These are phyloP conservation scores for Monodelphis domestica DNA, from an alignment of 2,797 vertebrate genomes.

Conservation along the genomic window DNA sequence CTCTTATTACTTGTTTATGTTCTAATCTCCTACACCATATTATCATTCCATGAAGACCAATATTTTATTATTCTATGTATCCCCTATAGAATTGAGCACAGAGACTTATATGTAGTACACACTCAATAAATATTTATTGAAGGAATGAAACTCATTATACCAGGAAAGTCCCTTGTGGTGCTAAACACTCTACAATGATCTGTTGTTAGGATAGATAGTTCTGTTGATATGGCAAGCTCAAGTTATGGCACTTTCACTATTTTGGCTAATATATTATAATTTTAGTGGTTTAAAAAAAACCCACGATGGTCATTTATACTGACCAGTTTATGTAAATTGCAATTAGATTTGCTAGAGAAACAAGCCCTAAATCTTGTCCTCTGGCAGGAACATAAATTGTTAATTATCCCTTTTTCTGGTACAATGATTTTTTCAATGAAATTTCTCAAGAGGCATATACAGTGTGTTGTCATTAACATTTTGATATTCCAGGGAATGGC, in stretches of 20 bases:
- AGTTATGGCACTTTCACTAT: background rate
- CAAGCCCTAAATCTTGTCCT: background rate
- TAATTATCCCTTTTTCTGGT: background rate
- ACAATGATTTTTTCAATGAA: constrained; percentile 4
- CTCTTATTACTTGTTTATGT: background rate
- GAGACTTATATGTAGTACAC: background rate
- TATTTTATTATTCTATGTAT: background rate
- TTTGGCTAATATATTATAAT: background rate
- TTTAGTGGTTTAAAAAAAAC: background rate
- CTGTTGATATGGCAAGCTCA: background rate
- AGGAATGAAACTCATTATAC: background rate
- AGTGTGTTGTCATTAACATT: constrained; percentile 20
- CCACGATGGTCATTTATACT: background rate
- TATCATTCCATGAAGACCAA: background rate
- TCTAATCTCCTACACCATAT: background rate
- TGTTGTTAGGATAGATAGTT: background rate
- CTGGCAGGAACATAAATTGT: background rate
- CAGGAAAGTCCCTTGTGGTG: background rate
- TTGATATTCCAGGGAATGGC: constrained; percentile 39
- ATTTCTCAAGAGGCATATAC: background rate
- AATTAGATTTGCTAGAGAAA: background rate
- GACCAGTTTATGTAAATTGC: background rate
- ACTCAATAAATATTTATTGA: background rate
- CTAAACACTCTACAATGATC: background rate
- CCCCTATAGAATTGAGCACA: background rate